Conservation (phyloP, 2,797 vertebrate genomes). For the Sebastiscus albofasciatus region DNA sequence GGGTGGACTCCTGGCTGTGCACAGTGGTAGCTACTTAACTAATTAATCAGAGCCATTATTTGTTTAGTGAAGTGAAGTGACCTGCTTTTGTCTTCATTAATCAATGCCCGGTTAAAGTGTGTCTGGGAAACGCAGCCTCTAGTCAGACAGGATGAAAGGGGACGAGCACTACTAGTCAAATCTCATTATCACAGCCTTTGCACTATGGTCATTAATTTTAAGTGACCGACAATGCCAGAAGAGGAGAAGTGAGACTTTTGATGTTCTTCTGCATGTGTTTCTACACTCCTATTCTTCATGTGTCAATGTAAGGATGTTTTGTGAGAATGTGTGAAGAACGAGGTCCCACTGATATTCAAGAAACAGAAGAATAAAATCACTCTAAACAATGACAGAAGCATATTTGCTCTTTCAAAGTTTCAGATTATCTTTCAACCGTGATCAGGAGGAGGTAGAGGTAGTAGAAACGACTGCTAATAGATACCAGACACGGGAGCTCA, state of each 20-base stretch:
- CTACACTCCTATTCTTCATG: background rate
- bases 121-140: constrained; percentile 1
- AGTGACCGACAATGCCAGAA: background rate
- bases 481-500: background rate
- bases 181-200: background rate
- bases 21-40: constrained; percentile 40
- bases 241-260: background rate
- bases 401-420: background rate
- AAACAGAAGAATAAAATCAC: background rate
- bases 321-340: background rate
- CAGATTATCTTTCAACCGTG: background rate
- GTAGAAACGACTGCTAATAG: background rate
- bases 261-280: background rate
- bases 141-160: background rate
- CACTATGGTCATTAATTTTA: background rate
- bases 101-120: constrained; percentile 40
- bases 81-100: constrained; percentile 53
- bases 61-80: constrained; percentile 59
- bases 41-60: constrained; percentile 63
- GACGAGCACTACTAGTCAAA: background rate
- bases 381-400: background rate
- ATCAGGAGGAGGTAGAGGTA: background rate
- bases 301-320: background rate
- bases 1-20: constrained; percentile 28
- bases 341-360: background rate